phyloP scores from a whole-genome alignment of 2,888 invertebrate species.

The Piscicola geometra region DNA sequence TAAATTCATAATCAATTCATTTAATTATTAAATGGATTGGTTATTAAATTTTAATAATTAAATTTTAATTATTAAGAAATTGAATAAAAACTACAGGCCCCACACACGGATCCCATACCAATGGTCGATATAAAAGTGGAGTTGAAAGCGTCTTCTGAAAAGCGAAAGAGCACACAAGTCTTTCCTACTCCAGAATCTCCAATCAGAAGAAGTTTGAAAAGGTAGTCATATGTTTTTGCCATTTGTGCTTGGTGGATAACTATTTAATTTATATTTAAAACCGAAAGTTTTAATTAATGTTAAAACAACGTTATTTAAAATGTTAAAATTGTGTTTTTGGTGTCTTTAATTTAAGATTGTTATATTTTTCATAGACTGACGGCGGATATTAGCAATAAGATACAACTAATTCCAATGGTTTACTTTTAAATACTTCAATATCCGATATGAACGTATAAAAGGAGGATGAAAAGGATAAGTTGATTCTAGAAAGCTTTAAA shows the following conservation, averaged over 20 bases:
- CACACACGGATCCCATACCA: constrained; percentile 51
- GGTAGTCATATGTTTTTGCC: constrained; percentile 62
- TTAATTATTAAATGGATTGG: neutral
- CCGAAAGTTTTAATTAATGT: neutral
- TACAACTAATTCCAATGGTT: constrained; percentile 7
- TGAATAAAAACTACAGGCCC: neutral
- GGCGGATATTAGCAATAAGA: constrained; percentile 4
- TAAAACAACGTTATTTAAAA: neutral
- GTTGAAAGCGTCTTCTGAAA: constrained; percentile 63
- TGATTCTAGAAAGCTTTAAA: no score
- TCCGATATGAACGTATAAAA: neutral
- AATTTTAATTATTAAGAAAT: no score
- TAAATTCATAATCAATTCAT: no score
- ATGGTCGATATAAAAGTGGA: constrained; percentile 63
- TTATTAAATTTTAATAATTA: no score
- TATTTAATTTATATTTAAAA: neutral
- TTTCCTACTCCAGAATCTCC: constrained; percentile 64
- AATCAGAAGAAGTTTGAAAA: constrained; percentile 62
- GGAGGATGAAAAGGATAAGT: no score
- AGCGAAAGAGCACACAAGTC: constrained; percentile 62
- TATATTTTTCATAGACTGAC: neutral
- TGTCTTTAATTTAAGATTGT: neutral
- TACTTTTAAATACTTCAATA: neutral
- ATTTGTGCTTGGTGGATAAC: constrained; percentile 46
- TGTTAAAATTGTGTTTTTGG: neutral